phyloP scores from a whole-genome alignment of 2,113 vertebrate species.

The Numenius arquata region DNA sequence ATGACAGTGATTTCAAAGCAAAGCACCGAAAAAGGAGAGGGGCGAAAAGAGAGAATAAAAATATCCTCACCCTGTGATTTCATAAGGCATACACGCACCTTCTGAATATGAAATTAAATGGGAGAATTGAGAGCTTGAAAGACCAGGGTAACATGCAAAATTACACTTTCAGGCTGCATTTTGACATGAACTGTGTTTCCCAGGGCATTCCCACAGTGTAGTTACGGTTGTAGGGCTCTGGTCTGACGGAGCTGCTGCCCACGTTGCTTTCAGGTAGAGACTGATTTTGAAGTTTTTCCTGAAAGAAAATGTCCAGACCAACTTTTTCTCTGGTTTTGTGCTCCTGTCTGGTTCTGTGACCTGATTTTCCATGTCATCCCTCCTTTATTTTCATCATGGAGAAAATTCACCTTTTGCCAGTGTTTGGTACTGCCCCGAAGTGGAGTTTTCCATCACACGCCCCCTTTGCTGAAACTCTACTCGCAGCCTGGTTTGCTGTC shows the following conservation, averaged over 20 bases:
- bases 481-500: neutral
- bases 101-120: neutral
- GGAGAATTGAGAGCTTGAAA: neutral
- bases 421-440: fast-evolving
- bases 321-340: neutral
- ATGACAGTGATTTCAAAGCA: neutral
- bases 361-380: neutral
- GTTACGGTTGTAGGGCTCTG: neutral
- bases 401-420: neutral
- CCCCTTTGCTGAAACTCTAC: neutral
- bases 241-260: neutral
- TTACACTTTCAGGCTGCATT: neutral
- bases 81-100: fast-evolving
- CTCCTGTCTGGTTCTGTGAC: neutral
- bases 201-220: neutral
- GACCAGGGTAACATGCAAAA: neutral
- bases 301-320: neutral
- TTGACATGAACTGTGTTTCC: neutral
- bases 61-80: neutral
- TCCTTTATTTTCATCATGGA: neutral
- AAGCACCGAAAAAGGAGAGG: neutral
- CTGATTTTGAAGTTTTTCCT: neutral
- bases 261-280: neutral
- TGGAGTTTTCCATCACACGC: neutral
- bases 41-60: neutral